Base-by-base conservation (phyloP, 2,888 invertebrate species). In the Hofmannophila pseudospretella region DNA sequence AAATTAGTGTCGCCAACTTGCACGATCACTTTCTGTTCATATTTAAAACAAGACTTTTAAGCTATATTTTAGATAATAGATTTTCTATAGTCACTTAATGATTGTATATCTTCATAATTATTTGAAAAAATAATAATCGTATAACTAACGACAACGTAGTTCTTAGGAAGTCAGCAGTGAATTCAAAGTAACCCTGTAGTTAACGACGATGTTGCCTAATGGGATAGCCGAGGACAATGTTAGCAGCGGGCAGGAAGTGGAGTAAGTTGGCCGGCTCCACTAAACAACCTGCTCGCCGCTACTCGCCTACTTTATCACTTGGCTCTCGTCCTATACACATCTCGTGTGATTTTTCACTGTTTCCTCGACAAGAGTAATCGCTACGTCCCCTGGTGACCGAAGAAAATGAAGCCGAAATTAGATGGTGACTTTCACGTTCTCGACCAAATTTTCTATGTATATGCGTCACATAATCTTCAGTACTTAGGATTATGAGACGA, bases 341-440 rank as follows among this genome's bases (percentile, higher is more conserved):
- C 46, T 52, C 51, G 46, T 46, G 54, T 51, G 57, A 60, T 58
- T 58, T 51, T 51, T 58, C 59, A 62, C 65, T 67, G 58, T 60
- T 60, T 59, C 58, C 55, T 53, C 25, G 27, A 42, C 48, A 54
- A 55, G 58, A 61, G 49, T 54, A 56, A 60, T 55, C 51, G 49
- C 54, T 49, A 34, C 35, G 41, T 36, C 56, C 49, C 54, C 39
- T 33, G n/a, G 51, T 54, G 60, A 55, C 52, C 42, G 33, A 36
- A 34, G 41, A 34, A 44, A 59, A 58, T 49, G 49, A 47, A 41
- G 42, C 47, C 41, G 41, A 56, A 61, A 66, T 62, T 58, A 57
- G 54, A 50, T 51, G 41, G 44, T 23, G 56, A 63, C 53, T 55
- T 55, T 56, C 32, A n/a, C 35, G 20, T 55, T 56, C 32, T 7